Evolutionary conservation across 2,797 vertebrate species (phyloP).

Genomic region (Enoplosus armatus): DNA sequence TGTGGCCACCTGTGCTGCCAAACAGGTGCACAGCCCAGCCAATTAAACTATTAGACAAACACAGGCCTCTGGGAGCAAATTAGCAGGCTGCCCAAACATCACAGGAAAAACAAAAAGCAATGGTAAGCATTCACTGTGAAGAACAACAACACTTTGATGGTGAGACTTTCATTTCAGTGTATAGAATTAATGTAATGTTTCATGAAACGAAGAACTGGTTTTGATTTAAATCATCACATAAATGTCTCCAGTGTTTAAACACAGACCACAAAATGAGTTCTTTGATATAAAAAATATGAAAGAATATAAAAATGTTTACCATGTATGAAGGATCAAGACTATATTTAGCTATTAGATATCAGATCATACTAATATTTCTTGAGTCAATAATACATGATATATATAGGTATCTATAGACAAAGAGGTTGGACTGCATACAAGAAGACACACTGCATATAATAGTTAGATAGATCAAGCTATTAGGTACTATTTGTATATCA

Average conservation of each 20-base stretch:
- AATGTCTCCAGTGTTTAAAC: neutral
- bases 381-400: neutral
- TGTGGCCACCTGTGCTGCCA: constrained; percentile 83
- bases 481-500: neutral
- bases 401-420: neutral
- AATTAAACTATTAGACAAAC: constrained; percentile 88
- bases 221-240: neutral
- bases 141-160: constrained; percentile 63
- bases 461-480: neutral
- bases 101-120: constrained; percentile 74
- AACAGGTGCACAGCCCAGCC: constrained; percentile 84
- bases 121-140: constrained; percentile 71
- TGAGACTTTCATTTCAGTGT: constrained; percentile 40
- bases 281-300: neutral
- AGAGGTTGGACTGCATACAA: neutral
- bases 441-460: neutral
- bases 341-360: neutral
- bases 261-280: neutral
- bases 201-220: constrained; percentile 5
- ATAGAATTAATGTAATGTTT: constrained; percentile 12
- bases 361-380: neutral
- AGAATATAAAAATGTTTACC: rapidly evolving
- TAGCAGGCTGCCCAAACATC: constrained; percentile 77
- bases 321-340: neutral
- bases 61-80: constrained; percentile 84